Evolutionary conservation across 1,140 invertebrate species (phyloP), one percentile per base, ranked within the genome.

Genomic region (Delia radicum): DNA sequence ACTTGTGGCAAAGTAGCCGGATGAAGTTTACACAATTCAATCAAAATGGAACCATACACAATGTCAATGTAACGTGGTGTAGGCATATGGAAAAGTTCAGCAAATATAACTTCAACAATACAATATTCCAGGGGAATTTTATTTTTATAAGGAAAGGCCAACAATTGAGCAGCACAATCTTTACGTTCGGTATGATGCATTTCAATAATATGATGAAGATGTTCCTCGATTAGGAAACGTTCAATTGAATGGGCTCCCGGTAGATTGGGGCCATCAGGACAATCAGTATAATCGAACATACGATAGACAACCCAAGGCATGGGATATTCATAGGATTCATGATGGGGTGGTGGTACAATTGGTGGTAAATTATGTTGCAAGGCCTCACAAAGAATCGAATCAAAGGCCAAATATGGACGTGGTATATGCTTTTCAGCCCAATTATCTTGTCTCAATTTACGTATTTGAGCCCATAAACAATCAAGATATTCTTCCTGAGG

Each of bases 261-360:
- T 48, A 99, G 87, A 42, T 94, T 91, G 2, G 93, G 93, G 0
- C 93, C 95, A 87, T 98, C 97, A 10, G 97, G 96, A 83, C 98
- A 98, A 88, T 99, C 98, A 5, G 97, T 98, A 83, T 99, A 98
- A 87, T 99, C 98, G 89, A 99, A 99, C 91, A 99, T 95, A 55
- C 94, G 91, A 88, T 94, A 98, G 7, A 96, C 94, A 4, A 96
- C 95, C 82, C 92, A 92, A 0, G 95, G 95, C 89, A 97, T 92
- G 1, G 98, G 96, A 87, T 99, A 98, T 24, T 90, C 87, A 82
- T 93, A 94, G 28, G 91, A 91, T 80, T 96, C 94, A 86, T 98
- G 94, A 88, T 99, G 96, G 0, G 95, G 95, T 3, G 95, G 95
- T n/a, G 94, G 92, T 62, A 93, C 88, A 77, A 99, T 94, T 65